Evolutionary conservation across 1,140 invertebrate genomes (phyloP), one percentile per base, ranked within the genome.

Genomic region (Harpegnathos saltator): DNA sequence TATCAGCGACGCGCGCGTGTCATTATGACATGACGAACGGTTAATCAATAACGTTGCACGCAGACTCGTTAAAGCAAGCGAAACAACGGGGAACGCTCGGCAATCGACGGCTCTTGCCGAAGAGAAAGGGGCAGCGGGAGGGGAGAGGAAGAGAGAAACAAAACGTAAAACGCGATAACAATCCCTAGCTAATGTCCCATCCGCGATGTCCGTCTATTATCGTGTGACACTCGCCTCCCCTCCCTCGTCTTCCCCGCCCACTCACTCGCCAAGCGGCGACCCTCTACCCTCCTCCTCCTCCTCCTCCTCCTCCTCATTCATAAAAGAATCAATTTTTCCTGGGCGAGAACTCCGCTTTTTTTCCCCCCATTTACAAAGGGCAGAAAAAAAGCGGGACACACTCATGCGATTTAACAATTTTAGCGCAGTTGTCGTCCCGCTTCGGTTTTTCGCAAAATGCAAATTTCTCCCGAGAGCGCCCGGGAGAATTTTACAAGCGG

Each of bases 331-430:
- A 80, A 80, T 80, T 80, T 80, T 74, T 80, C 59, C 22, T 33
- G 22, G n/a, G 52, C 22, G 9, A 80, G 50, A 80, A 80, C 54
- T 80, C 52, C 65, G 33, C 29, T 80, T 80, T 68, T 56, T 59
- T 33, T 19, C n/a, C n/a, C n/a, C n/a, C 38, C 65, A 56, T 48
- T 58, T 69, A 65, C 75, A 29, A 71, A 80, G 24, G 61, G 33
- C 17, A 19, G n/a, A 68, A 63, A 78, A 56, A 59, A 9, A 33
- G 33, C 44, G 75, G 75, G 65, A 71, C 65, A 80, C 54, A 54
- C 75, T 80, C 75, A 80, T 80, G 75, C 75, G 75, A 80, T 80
- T 80, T 80, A 80, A 80, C 75, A 80, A 80, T 80, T 80, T 80
- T 80, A 80, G 75, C 75, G 75, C 75, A 80, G 75, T 80, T 80